Evolutionary conservation across 2,113 vertebrate species (phyloP).

Genomic region (Carlito syrichta): DNA sequence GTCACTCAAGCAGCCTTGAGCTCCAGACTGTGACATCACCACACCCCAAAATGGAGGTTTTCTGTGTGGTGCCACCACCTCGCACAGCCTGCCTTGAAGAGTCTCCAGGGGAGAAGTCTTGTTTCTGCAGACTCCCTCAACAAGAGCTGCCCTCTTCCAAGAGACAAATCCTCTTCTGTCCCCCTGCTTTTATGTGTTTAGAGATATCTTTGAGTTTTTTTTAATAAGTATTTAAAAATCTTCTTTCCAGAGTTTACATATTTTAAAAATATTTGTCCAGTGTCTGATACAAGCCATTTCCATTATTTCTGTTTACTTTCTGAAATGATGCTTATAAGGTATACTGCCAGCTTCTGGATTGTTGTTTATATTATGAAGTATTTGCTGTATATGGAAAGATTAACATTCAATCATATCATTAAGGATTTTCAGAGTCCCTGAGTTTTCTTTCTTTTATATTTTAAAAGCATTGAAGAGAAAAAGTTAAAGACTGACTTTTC

Average conservation of each 20-base stretch:
- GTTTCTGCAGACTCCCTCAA: neutral
- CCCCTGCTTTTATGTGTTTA: neutral
- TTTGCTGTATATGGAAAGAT: neutral
- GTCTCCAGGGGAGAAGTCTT: neutral
- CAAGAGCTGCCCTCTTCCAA: neutral
- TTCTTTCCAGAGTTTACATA: neutral
- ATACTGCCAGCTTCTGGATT: neutral
- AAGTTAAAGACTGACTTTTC: constrained; percentile 45
- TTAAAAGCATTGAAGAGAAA: constrained; percentile 13
- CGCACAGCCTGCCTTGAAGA: neutral
- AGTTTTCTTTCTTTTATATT: neutral
- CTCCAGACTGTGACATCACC: neutral
- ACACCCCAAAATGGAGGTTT: neutral
- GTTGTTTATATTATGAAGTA: neutral
- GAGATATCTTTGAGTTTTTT: neutral
- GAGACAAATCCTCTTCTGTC: neutral
- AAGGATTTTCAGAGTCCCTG: neutral
- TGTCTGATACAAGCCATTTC: neutral
- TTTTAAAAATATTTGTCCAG: neutral
- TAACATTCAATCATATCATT: neutral
- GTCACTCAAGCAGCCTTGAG: neutral
- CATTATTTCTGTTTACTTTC: constrained; percentile 20
- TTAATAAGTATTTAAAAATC: neutral
- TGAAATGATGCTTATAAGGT: neutral
- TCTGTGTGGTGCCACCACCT: neutral